Conservation (phyloP, 2,797 vertebrate genomes). For the Malurus splendens region DNA sequence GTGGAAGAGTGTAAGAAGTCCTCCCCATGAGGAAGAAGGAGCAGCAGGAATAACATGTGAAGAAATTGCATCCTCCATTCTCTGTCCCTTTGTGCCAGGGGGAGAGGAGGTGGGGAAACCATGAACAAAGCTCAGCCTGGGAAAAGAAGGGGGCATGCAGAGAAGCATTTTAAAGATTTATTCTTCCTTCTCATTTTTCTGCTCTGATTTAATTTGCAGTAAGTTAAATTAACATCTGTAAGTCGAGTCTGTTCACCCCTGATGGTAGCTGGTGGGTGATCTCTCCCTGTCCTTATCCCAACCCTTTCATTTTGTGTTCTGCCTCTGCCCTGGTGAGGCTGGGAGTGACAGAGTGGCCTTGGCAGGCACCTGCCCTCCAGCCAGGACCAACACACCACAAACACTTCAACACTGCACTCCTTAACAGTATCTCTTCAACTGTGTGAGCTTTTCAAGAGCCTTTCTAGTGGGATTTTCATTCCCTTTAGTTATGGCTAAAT, state of each 20-base stretch:
- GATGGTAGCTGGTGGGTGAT: too few species aligned
- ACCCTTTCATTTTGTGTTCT: accelerated
- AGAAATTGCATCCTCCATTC: background rate
- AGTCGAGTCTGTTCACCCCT: accelerated
- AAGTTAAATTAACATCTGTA: background rate
- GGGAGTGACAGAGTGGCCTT: background rate
- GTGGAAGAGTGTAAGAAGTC: background rate
- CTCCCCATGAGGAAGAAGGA: background rate
- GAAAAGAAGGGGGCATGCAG: background rate
- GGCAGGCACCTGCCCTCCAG: background rate
- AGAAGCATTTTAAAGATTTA: background rate
- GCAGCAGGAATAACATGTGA: background rate
- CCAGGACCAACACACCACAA: background rate
- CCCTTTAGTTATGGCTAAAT: background rate
- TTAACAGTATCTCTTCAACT: background rate
- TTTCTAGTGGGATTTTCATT: background rate
- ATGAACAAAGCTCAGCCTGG: background rate
- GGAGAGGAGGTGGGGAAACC: accelerated
- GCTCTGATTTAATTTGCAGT: background rate
- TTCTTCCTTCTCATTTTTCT: background rate
- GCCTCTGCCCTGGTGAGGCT: background rate
- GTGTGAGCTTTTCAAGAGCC: background rate
- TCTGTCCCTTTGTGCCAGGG: accelerated
- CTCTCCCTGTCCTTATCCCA: background rate
- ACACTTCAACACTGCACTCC: background rate